Base-by-base conservation (phyloP, 1,140 invertebrate species). In the Pectinophora gossypiella region DNA sequence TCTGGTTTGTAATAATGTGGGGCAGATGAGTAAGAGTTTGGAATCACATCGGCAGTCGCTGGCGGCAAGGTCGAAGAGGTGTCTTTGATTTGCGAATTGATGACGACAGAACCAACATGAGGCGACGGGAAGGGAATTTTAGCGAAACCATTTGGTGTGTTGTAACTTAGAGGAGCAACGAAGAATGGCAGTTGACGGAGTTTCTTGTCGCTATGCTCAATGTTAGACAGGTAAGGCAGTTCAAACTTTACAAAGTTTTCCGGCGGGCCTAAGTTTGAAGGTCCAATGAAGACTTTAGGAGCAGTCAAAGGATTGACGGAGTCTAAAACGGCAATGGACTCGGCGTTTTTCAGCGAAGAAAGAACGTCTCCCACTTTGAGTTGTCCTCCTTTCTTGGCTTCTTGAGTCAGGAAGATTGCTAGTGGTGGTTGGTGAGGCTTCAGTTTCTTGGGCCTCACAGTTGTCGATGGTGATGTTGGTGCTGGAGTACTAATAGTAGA, bases 111-210 rank as follows among this genome's bases (percentile, higher is more conserved):
- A 2, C 95, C 95, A 2, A 96, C 94, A 74, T 96, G 95, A 1
- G 95, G 95, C 0, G 94, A 92, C 0, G 95, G 95, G 67, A 96
- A 92, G 0, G 94, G 92, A 50, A 95, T 95, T 78, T 95, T 95
- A 0, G 94, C 93, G 69, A 94, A 95, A 10, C 94, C 94, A 12
- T 90, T 86, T 0, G 94, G 94, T 18, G 94, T 93, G 59, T 93
- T 92, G 60, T 95, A 96, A 63, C 93, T 95, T 7, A 95, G 70
- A 0, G 95, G 94, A 2, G 95, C 95, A 0, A 96, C 94, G 48
- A 96, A 96, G 77, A 95, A 96, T 7, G 95, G 94, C 0, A 94
- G 61, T 59, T 93, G 91, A 40, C 92, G 89, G 0, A 94, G 89
- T 77, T 94, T 94, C 45, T 91, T 90, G 64, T 95, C 93, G 4